Base-by-base conservation (phyloP, 2,113 vertebrate genomes). In the Nansenia antarctica region DNA sequence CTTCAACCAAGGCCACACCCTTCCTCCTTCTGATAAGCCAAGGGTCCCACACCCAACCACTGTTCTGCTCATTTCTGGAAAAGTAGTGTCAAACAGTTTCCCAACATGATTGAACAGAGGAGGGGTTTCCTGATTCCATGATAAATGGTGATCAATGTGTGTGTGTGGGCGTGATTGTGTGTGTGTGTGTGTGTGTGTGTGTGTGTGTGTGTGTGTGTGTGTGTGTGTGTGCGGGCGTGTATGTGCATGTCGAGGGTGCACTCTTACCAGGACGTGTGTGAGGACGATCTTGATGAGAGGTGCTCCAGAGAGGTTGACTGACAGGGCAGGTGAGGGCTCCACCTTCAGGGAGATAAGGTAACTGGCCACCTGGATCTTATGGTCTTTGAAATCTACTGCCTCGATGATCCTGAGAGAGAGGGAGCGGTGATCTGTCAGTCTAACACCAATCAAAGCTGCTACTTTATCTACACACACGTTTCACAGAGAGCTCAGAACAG, bases 281-380 rank as follows among this genome's bases (percentile, higher is more conserved):
- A 97, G 94, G 47, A 92, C 94, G 26, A 98, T 93, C 22, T 93
- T 94, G 76, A 98, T 91, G 26, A 98, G 92, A 0, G 97, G 97
- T 0, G 90, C 86, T 11, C 92, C 93, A 0, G 94, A 96, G 14
- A 98, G 92, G 68, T 95, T 96, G 70, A 78, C 42, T 22, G 94
- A 94, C 47, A 99, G 65, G 5, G 77, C 76, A 0, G 95, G 97
- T 0, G 82, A 88, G 0, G 97, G 97, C 1, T 95, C 93, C 81
- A 98, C 94, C 75, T 95, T 95, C 69, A 98, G 70, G 12, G 97
- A 98, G 59, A 99, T 96, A 1, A 99, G 87, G 8, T 37, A 85
- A 76, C 97, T 99, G 62, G 89, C 89, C 1, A 93, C 92, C 11
- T 94, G 95, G 65, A 99, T 94, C 77, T 84, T 79, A 68, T 89